phyloP scores from a whole-genome alignment of 2,797 vertebrate genomes.

The Arctocebus calabarensis region DNA sequence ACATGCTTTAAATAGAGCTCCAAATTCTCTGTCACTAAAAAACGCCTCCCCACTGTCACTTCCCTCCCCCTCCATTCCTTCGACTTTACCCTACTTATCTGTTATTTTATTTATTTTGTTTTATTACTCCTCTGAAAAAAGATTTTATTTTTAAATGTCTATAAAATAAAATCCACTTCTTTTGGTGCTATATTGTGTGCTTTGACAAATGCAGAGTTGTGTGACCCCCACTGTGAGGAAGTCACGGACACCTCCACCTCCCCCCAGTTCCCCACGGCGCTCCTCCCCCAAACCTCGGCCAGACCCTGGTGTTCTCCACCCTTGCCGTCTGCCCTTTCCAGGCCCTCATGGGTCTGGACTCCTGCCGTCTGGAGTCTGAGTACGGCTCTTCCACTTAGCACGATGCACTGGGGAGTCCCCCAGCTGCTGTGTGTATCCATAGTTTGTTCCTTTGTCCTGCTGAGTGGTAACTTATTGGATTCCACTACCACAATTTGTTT shows the following conservation, averaged over 20 bases:
- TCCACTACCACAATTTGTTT: not conserved
- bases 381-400: not conserved
- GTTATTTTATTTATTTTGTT: not conserved
- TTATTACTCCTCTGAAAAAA: not conserved
- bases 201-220: not conserved
- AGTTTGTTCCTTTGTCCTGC: fast-evolving
- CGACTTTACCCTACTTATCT: not conserved
- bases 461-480: too few species aligned
- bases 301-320: not conserved
- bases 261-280: not conserved
- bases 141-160: not conserved
- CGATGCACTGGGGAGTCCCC: not conserved
- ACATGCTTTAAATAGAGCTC: not conserved
- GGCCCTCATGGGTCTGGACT: fast-evolving
- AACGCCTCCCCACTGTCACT: not conserved
- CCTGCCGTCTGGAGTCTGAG: not conserved
- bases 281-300: too few species aligned
- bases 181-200: not conserved
- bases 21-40: not conserved
- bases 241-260: too few species aligned
- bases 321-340: fast-evolving
- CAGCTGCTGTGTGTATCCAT: fast-evolving
- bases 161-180: not conserved
- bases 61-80: not conserved
- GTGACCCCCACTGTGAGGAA: too few species aligned